Evolutionary conservation across 2,888 invertebrate species (phyloP).

Genomic region (Seira sanloemensis): DNA sequence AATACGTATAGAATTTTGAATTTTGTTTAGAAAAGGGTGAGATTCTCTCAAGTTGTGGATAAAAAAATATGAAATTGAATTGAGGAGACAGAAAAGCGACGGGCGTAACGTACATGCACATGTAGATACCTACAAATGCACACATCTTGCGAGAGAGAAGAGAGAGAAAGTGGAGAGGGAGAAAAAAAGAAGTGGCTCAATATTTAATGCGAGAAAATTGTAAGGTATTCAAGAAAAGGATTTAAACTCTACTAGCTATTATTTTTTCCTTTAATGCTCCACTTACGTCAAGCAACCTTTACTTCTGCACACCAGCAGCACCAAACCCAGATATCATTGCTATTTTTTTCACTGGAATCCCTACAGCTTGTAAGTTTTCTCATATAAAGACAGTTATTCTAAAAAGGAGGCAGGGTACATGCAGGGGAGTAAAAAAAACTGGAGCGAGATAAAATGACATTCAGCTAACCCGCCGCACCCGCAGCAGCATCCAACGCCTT

Average conservation of each 20-base stretch:
- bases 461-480: not conserved
- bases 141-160: not conserved
- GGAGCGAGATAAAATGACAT: constrained; percentile 7
- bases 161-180: not conserved
- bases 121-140: too few relatives aligned
- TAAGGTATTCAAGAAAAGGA: constrained; percentile 55
- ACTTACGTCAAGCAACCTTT: constrained; percentile 49
- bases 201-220: constrained; percentile 62
- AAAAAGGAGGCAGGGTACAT: not conserved
- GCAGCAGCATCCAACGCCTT: not conserved
- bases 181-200: constrained; percentile 24
- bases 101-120: too few relatives aligned
- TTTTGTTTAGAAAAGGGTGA: constrained; percentile 22
- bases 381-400: constrained; percentile 1
- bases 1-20: not conserved
- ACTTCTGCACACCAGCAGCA: constrained; percentile 27
- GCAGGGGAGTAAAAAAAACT: not conserved
- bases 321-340: constrained; percentile 5
- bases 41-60: constrained; percentile 42
- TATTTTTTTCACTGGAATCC: not conserved
- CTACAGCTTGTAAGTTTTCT: constrained; percentile 2
- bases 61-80: constrained; percentile 54
- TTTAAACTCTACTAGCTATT: constrained; percentile 61
- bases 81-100: constrained; percentile 28
- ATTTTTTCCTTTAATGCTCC: constrained; percentile 63